Conservation (phyloP, 2,113 vertebrate genomes). For the Sapajus apella region DNA sequence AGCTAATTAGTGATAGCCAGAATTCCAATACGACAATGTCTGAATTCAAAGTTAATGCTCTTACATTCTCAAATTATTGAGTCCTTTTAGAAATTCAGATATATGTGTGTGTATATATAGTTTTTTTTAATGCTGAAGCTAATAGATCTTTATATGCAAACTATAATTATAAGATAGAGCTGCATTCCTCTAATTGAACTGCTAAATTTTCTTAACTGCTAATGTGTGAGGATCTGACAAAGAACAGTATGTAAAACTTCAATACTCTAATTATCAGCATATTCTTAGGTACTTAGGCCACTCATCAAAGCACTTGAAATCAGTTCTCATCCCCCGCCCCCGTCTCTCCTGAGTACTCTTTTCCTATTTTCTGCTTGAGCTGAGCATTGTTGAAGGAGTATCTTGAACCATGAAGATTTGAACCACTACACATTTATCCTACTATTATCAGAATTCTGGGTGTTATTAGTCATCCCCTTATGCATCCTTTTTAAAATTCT, state of each 20-base stretch:
- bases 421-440: not conserved
- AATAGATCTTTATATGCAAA: constrained; percentile 45
- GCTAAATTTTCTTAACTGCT: not conserved
- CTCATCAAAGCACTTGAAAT: not conserved
- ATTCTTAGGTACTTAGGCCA: not conserved
- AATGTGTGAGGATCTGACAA: not conserved
- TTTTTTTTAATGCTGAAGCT: constrained; percentile 6
- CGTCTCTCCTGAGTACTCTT: not conserved
- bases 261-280: not conserved
- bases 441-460: not conserved
- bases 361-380: not conserved
- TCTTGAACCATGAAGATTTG: not conserved
- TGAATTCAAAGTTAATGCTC: constrained; percentile 73
- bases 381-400: not conserved
- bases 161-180: constrained; percentile 47
- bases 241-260: not conserved
- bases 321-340: not conserved
- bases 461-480: not conserved
- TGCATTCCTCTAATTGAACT: not conserved
- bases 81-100: constrained; percentile 60
- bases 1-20: not conserved
- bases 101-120: constrained; percentile 47
- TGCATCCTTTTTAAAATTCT: not conserved
- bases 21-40: not conserved
- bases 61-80: constrained; percentile 48